phyloP scores from a whole-genome alignment of 2,797 vertebrate species.

The Ispidina lecontei region DNA sequence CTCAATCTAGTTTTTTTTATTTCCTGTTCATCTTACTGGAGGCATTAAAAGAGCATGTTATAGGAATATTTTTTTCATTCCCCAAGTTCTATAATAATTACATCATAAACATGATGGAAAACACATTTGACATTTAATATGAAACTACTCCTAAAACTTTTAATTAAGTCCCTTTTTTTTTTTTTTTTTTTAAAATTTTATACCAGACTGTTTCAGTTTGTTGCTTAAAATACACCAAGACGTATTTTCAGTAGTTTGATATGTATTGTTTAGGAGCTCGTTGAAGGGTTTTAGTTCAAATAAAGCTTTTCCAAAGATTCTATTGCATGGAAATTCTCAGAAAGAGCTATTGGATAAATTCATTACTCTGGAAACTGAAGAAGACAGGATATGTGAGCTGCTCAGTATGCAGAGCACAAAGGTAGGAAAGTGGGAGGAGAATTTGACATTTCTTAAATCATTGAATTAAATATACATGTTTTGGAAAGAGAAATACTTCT shows the following conservation, averaged over 20 bases:
- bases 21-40: neutral
- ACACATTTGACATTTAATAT: neutral
- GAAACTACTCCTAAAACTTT: neutral
- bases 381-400: neutral
- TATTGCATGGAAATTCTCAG: neutral
- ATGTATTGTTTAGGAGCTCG: neutral
- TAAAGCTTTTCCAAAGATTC: neutral
- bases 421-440: neutral
- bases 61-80: neutral
- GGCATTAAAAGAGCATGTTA: neutral
- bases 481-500: neutral
- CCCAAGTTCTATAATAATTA: neutral
- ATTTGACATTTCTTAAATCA: neutral
- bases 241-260: neutral
- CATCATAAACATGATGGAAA: neutral
- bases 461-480: neutral
- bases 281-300: neutral
- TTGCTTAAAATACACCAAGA: neutral
- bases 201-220: neutral
- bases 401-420: neutral
- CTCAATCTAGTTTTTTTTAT: neutral
- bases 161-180: neutral
- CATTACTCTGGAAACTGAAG: neutral
- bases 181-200: neutral
- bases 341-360: neutral